These are phyloP conservation scores for Lepisosteus oculatus DNA, from an alignment of 2,113 vertebrate species.

Conservation along the genomic window DNA sequence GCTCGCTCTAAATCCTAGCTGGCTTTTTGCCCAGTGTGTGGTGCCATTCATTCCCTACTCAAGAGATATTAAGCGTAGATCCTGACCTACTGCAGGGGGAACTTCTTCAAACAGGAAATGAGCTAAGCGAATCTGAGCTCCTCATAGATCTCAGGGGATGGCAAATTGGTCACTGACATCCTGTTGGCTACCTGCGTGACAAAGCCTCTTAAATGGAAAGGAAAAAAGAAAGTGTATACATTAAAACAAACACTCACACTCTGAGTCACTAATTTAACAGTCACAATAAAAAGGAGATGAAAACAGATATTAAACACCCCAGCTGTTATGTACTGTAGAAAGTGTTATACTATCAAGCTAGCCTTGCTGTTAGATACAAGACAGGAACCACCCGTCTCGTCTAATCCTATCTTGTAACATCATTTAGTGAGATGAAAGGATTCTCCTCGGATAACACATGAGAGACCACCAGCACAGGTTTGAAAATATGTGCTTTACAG, in stretches of 20 bases:
- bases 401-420: neutral
- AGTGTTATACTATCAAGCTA: neutral
- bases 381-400: neutral
- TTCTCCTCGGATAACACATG: no score
- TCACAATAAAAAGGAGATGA: neutral
- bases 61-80: constrained; percentile 10
- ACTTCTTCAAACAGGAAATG: constrained; percentile 24
- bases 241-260: neutral
- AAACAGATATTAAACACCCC: neutral
- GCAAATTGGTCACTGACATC: neutral
- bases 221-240: neutral
- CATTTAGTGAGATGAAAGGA: neutral
- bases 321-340: neutral
- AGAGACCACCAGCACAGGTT: neutral
- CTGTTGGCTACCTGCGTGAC: neutral
- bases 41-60: constrained; percentile 14
- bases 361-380: neutral
- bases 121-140: constrained; percentile 19
- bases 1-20: constrained; percentile 7
- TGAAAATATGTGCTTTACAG: no score
- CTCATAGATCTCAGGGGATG: neutral
- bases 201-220: neutral
- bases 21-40: constrained; percentile 15
- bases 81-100: constrained; percentile 10
- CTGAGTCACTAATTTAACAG: neutral